Base-by-base conservation (phyloP, 2,888 invertebrate genomes). In the Encarsia formosa region DNA sequence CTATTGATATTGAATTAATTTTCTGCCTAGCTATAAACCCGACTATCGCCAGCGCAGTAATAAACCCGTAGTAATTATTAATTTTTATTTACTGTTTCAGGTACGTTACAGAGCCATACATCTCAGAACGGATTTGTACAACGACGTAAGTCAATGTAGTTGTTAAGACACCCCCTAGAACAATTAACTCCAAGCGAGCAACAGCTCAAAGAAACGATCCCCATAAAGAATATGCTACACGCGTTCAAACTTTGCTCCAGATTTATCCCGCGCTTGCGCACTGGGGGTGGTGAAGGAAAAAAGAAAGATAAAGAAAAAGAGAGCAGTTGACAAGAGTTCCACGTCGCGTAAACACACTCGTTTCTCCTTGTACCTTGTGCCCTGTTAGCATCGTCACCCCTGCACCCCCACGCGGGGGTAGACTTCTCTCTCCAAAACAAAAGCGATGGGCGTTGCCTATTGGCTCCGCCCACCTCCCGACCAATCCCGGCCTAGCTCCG, bases 321-420 rank as follows among this genome's bases (percentile, higher is more conserved):
- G 31, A 45, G 26, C 23, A 67, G 66, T 70, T 69, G 71, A 71
- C 72, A 73, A 73, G 71, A 71, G 71, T 71, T 47, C 67, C 66
- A 67, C 64, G n/a, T 67, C 72, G 70, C 73, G 73, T 73, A 73
- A 73, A 73, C 73, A 72, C 65, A 69, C 68, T 71, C 72, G 70
- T 71, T 69, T n/a, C n/a, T n/a, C n/a, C n/a, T n/a, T n/a, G n/a
- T n/a, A 65, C 43, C 69, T 70, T 67, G 67, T 71, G 70, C 72
- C 67, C 65, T 49, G 49, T 51, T 42, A n/a, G n/a, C n/a, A n/a
- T n/a, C n/a, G n/a, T n/a, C n/a, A 64, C 23, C 13, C 39, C 43
- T 24, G n/a, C 38, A 41, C 4, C 23, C 5, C 39, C 6, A 9
- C 4, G 39, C 20, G 39, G 5, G 24, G 37, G 46, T 37, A 20